A percentile compares a stretch with the other conserved stretches of the same genome.
phyloP scores from a whole-genome alignment of 2,888 invertebrate genomes.

The Coremacera marginata region DNA sequence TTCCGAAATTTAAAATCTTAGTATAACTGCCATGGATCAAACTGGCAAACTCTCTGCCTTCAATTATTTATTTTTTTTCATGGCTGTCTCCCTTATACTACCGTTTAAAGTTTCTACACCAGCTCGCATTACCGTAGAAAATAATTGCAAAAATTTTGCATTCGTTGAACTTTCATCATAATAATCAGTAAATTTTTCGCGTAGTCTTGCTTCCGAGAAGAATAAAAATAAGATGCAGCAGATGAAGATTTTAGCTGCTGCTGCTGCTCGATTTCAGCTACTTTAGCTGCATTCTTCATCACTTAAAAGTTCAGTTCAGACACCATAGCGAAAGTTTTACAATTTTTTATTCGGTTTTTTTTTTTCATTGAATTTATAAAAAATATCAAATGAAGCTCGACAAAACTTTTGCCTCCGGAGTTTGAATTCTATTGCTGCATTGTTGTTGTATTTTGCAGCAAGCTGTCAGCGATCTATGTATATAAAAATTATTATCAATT shows the following conservation, averaged over 20 bases:
- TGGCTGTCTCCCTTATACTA: too few species aligned
- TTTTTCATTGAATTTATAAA: conserved; percentile 27
- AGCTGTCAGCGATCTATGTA: background rate
- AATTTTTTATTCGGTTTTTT: background rate
- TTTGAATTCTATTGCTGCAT: background rate
- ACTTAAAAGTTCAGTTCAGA: background rate
- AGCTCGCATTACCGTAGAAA: conserved; percentile 3
- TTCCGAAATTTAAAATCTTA: too few species aligned
- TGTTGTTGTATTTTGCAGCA: background rate
- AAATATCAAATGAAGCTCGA: conserved; percentile 31
- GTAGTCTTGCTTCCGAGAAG: background rate
- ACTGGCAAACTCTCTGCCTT: too few species aligned
- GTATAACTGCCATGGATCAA: too few species aligned
- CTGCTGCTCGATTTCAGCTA: background rate
- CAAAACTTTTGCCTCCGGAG: conserved; percentile 21
- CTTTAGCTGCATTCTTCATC: background rate
- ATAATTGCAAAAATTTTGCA: conserved; percentile 24
- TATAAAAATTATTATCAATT: conserved; percentile 16
- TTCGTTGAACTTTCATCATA: conserved; percentile 21
- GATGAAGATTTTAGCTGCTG: background rate
- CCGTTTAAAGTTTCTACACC: background rate
- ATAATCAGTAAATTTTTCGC: conserved; percentile 20
- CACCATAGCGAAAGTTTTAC: background rate
- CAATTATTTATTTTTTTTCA: too few species aligned
- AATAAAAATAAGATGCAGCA: too few species aligned